A percentile compares a stretch with the other conserved stretches of the same genome.
These are phyloP conservation scores for Cuculus canorus DNA, from an alignment of 2,797 vertebrate genomes.

Conservation along the genomic window DNA sequence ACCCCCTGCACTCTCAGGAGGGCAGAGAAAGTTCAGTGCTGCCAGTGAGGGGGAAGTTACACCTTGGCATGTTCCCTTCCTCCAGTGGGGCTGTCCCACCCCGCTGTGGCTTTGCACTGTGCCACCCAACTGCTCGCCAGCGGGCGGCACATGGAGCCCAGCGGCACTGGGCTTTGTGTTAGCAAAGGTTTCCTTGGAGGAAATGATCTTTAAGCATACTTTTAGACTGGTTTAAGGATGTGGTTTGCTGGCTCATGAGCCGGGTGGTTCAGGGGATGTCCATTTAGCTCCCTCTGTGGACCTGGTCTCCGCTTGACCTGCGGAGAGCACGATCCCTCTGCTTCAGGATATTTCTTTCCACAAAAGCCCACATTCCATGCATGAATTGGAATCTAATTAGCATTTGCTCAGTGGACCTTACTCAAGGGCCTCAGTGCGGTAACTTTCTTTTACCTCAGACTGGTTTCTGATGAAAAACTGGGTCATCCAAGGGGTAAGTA, in stretches of 20 bases:
- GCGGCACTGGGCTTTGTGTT: no score
- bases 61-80: neutral
- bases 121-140: fast-evolving
- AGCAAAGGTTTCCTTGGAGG: neutral
- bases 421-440: fast-evolving
- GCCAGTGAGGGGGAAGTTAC: neutral
- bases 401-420: neutral
- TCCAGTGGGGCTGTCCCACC: neutral
- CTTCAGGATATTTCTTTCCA: neutral
- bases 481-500: neutral
- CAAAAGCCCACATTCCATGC: neutral
- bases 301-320: no score
- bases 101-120: fast-evolving
- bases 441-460: neutral
- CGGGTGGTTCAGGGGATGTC: neutral
- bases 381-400: neutral
- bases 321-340: neutral
- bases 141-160: no score
- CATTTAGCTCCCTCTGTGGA: neutral
- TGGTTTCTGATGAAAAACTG: neutral
- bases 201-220: neutral
- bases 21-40: neutral
- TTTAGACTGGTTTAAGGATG: neutral
- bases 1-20: neutral
- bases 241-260: neutral